A percentile compares a stretch with the other conserved stretches of the same genome.
Conservation (phyloP, 2,797 vertebrate genomes). For the Etheostoma nigrum region DNA sequence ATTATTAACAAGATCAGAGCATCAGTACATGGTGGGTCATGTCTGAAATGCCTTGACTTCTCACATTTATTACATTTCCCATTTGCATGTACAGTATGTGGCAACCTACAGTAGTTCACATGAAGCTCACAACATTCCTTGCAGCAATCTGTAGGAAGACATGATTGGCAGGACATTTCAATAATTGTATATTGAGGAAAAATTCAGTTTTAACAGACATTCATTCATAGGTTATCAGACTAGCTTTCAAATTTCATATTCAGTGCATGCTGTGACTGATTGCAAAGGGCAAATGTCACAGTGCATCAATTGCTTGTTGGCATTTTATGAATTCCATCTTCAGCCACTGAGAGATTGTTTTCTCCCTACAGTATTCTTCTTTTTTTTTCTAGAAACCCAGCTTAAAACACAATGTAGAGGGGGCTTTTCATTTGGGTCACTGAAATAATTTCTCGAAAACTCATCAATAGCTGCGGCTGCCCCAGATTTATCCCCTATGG, state of each 20-base stretch:
- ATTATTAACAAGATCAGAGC: constrained; percentile 7
- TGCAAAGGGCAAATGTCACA: constrained; percentile 50
- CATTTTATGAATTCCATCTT: constrained; percentile 37
- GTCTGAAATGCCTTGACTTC: constrained; percentile 62
- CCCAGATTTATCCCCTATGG: constrained; percentile 46
- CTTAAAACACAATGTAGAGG: constrained; percentile 27
- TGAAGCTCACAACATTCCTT: constrained; percentile 2
- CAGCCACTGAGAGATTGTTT: constrained; percentile 33
- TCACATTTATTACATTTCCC: constrained; percentile 7
- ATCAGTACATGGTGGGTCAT: constrained; percentile 36
- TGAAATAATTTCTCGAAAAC: constrained; percentile 41
- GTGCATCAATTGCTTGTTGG: constrained; percentile 33
- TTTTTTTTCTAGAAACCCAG: constrained; percentile 33
- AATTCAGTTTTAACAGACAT: constrained; percentile 18
- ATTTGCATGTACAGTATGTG: constrained; percentile 15
- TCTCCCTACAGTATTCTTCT: constrained; percentile 5
- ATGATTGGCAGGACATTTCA: constrained; percentile 24
- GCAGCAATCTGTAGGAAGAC: neutral
- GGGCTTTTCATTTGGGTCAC: constrained; percentile 52
- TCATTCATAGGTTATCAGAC: constrained; percentile 4
- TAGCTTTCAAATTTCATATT: constrained; percentile 32
- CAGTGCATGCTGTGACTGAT: constrained; percentile 24
- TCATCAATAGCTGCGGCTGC: constrained; percentile 34
- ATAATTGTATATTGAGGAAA: neutral
- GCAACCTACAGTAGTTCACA: constrained; percentile 11